Base-by-base conservation (phyloP, 2,888 invertebrate species). In the Acanthosoma haemorrhoidale region DNA sequence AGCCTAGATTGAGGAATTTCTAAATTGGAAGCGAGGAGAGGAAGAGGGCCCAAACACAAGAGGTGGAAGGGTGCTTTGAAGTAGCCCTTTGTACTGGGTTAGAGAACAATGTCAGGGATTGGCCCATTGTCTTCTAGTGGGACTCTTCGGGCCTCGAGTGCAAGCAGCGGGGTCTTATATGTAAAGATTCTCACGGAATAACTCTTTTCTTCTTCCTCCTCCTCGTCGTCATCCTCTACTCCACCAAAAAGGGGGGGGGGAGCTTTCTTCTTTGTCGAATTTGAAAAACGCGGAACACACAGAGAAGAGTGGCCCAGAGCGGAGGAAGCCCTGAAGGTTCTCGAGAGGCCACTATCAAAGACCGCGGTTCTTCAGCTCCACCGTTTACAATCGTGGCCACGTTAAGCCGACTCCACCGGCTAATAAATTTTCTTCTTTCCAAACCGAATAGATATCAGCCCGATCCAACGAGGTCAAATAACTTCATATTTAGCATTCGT, bases 221-320 rank as follows among this genome's bases (percentile, higher is more conserved):
- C n/a, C n/a, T n/a, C n/a, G n/a, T n/a, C n/a, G n/a, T n/a, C n/a
- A n/a, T n/a, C n/a, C n/a, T n/a, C n/a, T n/a, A n/a, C n/a, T n/a
- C n/a, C n/a, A n/a, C n/a, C n/a, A n/a, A n/a, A n/a, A n/a, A n/a
- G n/a, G n/a, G n/a, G n/a, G n/a, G n/a, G n/a, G 41, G 6, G 41
- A 16, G 41, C 25, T 29, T 21, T 25, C 6, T 31, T 59, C 70
- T 72, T 72, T 72, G 72, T 72, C 72, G 72, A 66, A 72, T 72
- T 72, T 72, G 72, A 72, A 72, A 68, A 72, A 70, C 72, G 72
- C 70, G 72, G 70, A 72, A 72, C 70, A 70, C 51, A n/a, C n/a
- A n/a, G n/a, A n/a, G n/a, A n/a, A n/a, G 72, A 72, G 70, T 67
- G 70, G 59, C 51, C 16, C 43, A 41, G 51, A 25, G 15, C 9